A percentile compares a stretch with the other conserved stretches of the same genome.
Evolutionary conservation across 37 sponge, comb jelly and placozoan species (phyloP).

Genomic region (Ianthella basta): DNA sequence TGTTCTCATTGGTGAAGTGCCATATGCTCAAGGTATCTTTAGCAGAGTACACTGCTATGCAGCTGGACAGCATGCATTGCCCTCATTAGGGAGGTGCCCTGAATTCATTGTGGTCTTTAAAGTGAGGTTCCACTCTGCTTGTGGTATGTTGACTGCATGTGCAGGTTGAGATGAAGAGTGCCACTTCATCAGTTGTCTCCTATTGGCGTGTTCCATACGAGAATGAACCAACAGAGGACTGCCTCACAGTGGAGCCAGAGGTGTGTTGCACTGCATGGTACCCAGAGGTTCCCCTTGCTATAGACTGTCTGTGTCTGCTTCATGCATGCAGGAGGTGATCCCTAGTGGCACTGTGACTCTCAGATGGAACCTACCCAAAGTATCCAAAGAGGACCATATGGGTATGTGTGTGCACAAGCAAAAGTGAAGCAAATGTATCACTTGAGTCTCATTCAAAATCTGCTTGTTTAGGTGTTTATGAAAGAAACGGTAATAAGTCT

Average conservation of each 20-base stretch:
- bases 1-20: too few species aligned
- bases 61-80: too few species aligned
- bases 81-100: too few species aligned
- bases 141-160: not conserved
- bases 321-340: slow-evolving; percentile 12
- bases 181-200: slow-evolving; percentile 54
- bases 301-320: too few species aligned
- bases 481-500: not conserved
- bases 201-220: slow-evolving; percentile 45
- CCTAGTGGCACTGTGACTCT: slow-evolving; percentile 35
- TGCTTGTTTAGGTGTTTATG: not conserved
- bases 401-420: slow-evolving; percentile 4
- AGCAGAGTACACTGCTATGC: too few species aligned
- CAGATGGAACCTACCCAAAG: slow-evolving; percentile 51
- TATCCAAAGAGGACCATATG: slow-evolving; percentile 43
- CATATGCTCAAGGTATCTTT: too few species aligned
- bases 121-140: too few species aligned
- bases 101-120: too few species aligned
- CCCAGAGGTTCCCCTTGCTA: too few species aligned
- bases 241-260: slow-evolving; percentile 43
- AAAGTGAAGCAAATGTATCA: too few species aligned
- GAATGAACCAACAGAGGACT: slow-evolving; percentile 27
- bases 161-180: slow-evolving; percentile 60
- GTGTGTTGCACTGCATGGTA: not conserved
- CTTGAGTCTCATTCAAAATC: not conserved